A percentile compares a stretch with the other conserved stretches of the same genome.
phyloP scores from a whole-genome alignment of 2,113 vertebrate species.

The Scytalopus superciliaris region DNA sequence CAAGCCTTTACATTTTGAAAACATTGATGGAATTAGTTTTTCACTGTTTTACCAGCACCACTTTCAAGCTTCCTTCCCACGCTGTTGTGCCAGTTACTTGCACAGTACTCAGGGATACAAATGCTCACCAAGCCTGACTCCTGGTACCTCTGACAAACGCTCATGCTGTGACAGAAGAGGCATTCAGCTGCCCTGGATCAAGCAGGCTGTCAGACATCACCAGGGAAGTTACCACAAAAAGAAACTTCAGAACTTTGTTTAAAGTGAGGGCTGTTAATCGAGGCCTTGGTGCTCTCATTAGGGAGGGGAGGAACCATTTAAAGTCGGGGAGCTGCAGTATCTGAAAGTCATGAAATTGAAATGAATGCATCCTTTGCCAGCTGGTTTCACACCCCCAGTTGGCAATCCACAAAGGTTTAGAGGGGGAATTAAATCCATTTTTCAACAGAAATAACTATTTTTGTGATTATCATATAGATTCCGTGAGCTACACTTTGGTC shows the following conservation, averaged over 20 bases:
- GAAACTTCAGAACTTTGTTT: slow-evolving; percentile 24
- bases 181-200: neutral
- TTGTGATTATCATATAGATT: slow-evolving; percentile 66
- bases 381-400: slow-evolving; percentile 71
- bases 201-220: slow-evolving; percentile 1
- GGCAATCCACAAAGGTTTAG: slow-evolving; percentile 64
- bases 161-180: slow-evolving; percentile 5
- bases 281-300: slow-evolving; percentile 35
- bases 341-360: slow-evolving; percentile 55
- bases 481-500: slow-evolving; percentile 55
- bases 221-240: neutral
- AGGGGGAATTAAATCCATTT: slow-evolving; percentile 64
- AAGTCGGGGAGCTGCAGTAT: slow-evolving; percentile 16
- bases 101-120: neutral
- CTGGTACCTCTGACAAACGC: slow-evolving; percentile 1
- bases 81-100: slow-evolving; percentile 40
- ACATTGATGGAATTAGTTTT: slow-evolving; percentile 47
- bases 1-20: slow-evolving; percentile 41
- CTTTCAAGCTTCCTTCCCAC: slow-evolving; percentile 52
- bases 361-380: slow-evolving; percentile 55
- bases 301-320: slow-evolving; percentile 18
- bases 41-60: slow-evolving; percentile 41
- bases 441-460: slow-evolving; percentile 64
- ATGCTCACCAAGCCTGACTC: slow-evolving; percentile 4
- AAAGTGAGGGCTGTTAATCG: slow-evolving; percentile 35